Conservation (phyloP, 2,888 invertebrate species). For the Cryptocheilus praepositus region DNA sequence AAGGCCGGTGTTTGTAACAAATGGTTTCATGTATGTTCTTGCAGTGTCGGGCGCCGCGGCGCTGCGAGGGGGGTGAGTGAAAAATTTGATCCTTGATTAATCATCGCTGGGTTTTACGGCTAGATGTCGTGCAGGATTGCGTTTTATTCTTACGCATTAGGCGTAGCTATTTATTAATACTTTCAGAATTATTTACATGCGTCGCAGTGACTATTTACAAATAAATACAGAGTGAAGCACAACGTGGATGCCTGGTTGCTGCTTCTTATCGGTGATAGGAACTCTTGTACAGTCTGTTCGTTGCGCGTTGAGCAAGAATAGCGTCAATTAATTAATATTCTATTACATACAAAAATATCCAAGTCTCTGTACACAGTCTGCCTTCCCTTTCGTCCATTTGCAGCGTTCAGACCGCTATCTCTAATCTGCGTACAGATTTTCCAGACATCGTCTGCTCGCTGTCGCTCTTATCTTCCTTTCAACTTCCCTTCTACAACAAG, state of each 20-base stretch:
- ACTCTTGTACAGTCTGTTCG: slow-evolving; percentile 74
- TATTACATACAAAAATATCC: slow-evolving; percentile 57
- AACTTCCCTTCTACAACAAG: too few relatives aligned
- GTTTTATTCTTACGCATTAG: neutral
- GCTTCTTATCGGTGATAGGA: slow-evolving; percentile 64
- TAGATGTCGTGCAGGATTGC: neutral
- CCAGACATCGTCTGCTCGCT: too few relatives aligned
- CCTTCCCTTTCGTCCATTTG: neutral
- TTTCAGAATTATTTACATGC: slow-evolving; percentile 53
- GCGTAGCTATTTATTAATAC: slow-evolving; percentile 31
- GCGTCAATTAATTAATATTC: slow-evolving; percentile 32
- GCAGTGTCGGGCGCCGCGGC: too few relatives aligned
- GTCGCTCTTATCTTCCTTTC: too few relatives aligned
- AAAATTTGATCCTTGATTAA: too few relatives aligned
- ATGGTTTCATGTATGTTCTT: too few relatives aligned
- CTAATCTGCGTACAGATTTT: too few relatives aligned
- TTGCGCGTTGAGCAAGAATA: slow-evolving; percentile 64
- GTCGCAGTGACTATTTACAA: slow-evolving; percentile 61
- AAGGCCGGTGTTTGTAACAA: too few relatives aligned
- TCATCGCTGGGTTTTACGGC: too few relatives aligned
- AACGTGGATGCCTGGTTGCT: slow-evolving; percentile 22
- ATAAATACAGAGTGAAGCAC: slow-evolving; percentile 66
- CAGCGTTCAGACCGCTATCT: too few relatives aligned
- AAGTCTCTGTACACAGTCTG: slow-evolving; percentile 44
- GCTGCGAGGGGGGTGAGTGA: too few relatives aligned